A percentile compares a stretch with the other conserved stretches of the same genome.
Evolutionary conservation across 2,113 vertebrate species (phyloP).

Genomic region (Oxyura jamaicensis): DNA sequence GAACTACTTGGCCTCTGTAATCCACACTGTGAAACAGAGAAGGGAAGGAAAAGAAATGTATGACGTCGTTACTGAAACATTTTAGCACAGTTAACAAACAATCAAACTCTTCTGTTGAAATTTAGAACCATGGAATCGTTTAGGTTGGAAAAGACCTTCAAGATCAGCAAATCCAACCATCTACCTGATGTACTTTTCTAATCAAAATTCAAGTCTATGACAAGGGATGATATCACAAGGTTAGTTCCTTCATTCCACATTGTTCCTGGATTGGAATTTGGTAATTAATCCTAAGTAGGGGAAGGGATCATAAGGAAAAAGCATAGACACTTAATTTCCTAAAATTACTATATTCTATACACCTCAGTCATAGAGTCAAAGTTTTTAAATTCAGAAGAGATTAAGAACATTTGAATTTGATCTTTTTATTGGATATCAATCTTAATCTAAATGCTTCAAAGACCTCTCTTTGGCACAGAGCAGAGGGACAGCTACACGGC

Average conservation of each 20-base stretch:
- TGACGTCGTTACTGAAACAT: background rate
- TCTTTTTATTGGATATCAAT: background rate
- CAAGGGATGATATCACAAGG: background rate
- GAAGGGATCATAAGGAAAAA: background rate
- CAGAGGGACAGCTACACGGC: too few relatives aligned
- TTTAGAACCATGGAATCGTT: background rate
- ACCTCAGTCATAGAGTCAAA: background rate
- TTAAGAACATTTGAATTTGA: background rate
- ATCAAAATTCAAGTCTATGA: background rate
- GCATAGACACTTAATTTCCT: background rate
- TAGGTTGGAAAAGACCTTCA: too few relatives aligned
- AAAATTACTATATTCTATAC: background rate
- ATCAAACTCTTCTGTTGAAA: background rate
- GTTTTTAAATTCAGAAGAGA: background rate
- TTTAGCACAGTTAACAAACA: background rate
- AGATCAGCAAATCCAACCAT: too few relatives aligned
- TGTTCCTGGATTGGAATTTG: background rate
- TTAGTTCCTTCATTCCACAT: background rate
- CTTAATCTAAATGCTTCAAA: background rate
- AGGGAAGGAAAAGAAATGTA: background rate
- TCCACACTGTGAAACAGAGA: slow-evolving; percentile 78
- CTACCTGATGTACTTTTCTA: background rate
- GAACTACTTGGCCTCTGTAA: slow-evolving; percentile 75
- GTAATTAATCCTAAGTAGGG: background rate
- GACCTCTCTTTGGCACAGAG: background rate